Conservation (phyloP, 2,113 vertebrate genomes). For the Neolamprologus cancellatus region DNA sequence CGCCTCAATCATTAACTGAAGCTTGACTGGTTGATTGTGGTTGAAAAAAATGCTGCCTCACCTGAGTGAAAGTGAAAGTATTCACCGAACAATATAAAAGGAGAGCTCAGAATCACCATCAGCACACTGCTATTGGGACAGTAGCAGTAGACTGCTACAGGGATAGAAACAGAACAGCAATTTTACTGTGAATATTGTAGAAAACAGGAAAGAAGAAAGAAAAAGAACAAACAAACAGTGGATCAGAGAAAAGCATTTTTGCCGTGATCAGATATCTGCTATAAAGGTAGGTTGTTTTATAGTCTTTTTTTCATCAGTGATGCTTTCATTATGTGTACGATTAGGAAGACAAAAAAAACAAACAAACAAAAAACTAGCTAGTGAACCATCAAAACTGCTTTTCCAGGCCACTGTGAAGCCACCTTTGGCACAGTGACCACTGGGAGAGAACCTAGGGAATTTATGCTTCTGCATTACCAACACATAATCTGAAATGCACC, state of each 20-base stretch:
- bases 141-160: neutral
- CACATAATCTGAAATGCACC: neutral
- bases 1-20: neutral
- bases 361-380: neutral
- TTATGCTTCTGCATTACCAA: rapidly evolving
- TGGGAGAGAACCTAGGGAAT: neutral
- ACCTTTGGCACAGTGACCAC: neutral
- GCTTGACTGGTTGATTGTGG: neutral
- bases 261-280: neutral
- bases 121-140: neutral
- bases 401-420: neutral
- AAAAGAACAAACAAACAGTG: neutral
- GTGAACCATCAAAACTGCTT: neutral
- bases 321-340: rapidly evolving
- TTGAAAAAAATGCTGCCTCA: neutral
- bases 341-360: neutral
- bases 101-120: neutral
- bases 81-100: rapidly evolving
- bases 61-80: neutral
- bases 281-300: neutral
- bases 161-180: neutral
- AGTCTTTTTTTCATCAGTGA: neutral
- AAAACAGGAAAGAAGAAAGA: neutral
- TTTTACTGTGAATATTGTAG: neutral
- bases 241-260: neutral